Conservation (phyloP, 2,888 invertebrate species). For the Erynnis tages region DNA sequence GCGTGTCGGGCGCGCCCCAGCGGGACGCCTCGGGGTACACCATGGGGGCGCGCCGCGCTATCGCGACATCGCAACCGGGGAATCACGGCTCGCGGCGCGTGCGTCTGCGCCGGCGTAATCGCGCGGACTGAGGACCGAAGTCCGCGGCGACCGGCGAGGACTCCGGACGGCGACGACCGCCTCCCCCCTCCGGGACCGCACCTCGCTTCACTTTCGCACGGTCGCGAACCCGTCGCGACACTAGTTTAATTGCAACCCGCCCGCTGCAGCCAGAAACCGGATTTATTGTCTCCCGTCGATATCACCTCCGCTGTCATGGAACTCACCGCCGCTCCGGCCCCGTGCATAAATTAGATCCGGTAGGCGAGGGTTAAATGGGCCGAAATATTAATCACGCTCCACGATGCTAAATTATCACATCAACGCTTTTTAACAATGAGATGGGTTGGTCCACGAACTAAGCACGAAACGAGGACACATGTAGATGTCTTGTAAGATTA, state of each 20-base stretch:
- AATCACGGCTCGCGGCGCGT: conserved; percentile 46
- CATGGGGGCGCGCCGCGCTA: conserved; percentile 63
- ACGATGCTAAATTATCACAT: conserved; percentile 26
- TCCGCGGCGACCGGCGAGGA: conserved; percentile 8
- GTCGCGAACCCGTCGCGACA: conserved; percentile 73
- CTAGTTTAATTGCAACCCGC: conserved; percentile 76
- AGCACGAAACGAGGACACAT: conserved; percentile 19
- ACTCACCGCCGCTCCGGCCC: conserved; percentile 28
- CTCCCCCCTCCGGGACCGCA: conserved; percentile 35
- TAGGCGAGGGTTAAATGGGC: conserved; percentile 37
- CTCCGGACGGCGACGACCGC: conserved; percentile 15
- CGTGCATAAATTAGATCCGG: conserved; percentile 36
- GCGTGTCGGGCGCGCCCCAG: conserved; percentile 83
- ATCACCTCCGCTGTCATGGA: conserved; percentile 57
- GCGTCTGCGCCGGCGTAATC: conserved; percentile 70
- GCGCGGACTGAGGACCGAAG: conserved; percentile 59
- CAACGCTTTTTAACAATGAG: conserved; percentile 27
- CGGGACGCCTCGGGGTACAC: conserved; percentile 84
- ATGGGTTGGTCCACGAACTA: conserved; percentile 21
- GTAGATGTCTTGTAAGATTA: conserved; percentile 20
- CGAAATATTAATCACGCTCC: conserved; percentile 28
- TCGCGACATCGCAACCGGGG: conserved; percentile 54
- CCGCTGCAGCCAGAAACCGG: conserved; percentile 68
- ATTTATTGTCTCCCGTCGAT: conserved; percentile 76
- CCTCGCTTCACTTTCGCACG: conserved; percentile 77